Conservation (phyloP, 2,888 invertebrate genomes). For the Napeogenes sylphis region DNA sequence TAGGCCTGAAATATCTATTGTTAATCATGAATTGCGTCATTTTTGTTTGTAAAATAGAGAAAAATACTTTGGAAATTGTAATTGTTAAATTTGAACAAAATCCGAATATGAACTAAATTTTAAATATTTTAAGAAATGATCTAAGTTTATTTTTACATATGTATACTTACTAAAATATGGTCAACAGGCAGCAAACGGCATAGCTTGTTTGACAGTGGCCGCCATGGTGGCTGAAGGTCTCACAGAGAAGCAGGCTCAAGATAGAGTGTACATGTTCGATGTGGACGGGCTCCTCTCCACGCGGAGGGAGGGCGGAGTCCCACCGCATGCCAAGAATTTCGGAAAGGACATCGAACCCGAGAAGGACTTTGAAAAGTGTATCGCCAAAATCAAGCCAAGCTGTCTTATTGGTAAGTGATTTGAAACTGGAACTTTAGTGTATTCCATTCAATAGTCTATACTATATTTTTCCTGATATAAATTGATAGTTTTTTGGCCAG, state of each 20-base stretch:
- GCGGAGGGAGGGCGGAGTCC: conserved; percentile 80
- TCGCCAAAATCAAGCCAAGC: conserved; percentile 90
- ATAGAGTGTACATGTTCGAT: conserved; percentile 97
- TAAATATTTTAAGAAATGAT: no score
- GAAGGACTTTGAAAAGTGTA: conserved; percentile 86
- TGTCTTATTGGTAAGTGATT: conserved; percentile 86
- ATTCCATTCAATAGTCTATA: no score
- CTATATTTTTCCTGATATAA: no score
- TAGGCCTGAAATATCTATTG: no score
- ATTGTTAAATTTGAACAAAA: background rate
- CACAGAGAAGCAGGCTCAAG: conserved; percentile 83
- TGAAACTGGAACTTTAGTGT: no score
- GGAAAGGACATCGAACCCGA: conserved; percentile 88
- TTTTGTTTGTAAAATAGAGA: no score
- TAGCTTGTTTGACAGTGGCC: conserved; percentile 91
- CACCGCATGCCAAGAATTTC: conserved; percentile 83
- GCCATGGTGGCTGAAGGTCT: conserved; percentile 89
- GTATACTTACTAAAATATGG: background rate
- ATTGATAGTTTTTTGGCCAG: no score
- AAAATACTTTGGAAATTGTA: no score
- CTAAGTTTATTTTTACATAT: no score
- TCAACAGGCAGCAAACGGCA: conserved; percentile 90
- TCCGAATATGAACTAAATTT: no score
- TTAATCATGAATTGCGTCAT: no score
- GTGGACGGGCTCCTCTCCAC: conserved; percentile 91